Conservation (phyloP, 1,140 invertebrate genomes). For the Latrodectus geometricus region DNA sequence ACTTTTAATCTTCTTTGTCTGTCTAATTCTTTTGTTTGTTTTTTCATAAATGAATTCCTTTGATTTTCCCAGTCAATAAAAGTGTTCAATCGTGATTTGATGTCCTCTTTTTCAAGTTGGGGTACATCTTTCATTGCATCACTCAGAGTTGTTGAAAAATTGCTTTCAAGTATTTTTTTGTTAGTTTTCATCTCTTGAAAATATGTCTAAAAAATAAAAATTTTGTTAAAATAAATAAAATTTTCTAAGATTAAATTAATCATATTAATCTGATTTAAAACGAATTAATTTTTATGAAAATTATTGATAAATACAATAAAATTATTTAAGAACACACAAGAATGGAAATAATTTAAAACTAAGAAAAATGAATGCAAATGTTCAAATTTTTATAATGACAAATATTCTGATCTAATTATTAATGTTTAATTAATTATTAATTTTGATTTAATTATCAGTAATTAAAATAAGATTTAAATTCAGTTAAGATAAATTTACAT, state of each 20-base stretch:
- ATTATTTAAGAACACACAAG: not conserved
- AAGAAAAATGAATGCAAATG: not conserved
- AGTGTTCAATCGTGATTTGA: slow-evolving; percentile 12
- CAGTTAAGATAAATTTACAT: too few species aligned
- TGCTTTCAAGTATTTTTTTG: slow-evolving; percentile 5
- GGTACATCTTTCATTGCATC: not conserved
- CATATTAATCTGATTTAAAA: not conserved
- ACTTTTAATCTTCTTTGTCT: slow-evolving; percentile 41
- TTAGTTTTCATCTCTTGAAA: slow-evolving; percentile 11
- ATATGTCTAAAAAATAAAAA: not conserved
- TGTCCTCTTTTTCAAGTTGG: slow-evolving; percentile 5
- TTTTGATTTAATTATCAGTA: too few species aligned
- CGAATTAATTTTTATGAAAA: not conserved
- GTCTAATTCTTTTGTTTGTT: slow-evolving; percentile 32
- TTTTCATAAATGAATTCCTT: slow-evolving; percentile 7
- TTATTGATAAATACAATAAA: not conserved
- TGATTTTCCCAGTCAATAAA: slow-evolving; percentile 32
- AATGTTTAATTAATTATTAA: too few species aligned
- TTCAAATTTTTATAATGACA: not conserved
- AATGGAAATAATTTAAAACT: not conserved
- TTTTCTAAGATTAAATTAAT: not conserved
- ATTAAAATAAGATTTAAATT: too few species aligned
- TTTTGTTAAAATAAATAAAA: not conserved
- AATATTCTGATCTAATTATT: too few species aligned
- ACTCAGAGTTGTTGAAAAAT: not conserved